Evolutionary conservation across 2,797 vertebrate species (phyloP).

Genomic region (Ciconia nigra): DNA sequence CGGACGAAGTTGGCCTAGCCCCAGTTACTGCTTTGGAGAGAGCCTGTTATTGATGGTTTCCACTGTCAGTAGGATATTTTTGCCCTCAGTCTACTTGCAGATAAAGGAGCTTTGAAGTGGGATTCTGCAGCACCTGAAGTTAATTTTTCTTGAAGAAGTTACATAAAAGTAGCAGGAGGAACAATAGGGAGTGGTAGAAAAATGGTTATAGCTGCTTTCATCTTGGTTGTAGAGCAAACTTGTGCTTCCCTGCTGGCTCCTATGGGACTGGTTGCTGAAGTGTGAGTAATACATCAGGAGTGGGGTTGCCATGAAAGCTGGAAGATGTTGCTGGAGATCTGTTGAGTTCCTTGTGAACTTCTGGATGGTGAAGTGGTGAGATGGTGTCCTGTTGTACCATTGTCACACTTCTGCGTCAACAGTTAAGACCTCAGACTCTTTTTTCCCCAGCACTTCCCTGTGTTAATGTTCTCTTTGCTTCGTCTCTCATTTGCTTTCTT

Average conservation of each 20-base stretch:
- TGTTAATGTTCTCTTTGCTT: not conserved
- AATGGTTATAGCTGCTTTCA: not conserved
- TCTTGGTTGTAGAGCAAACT: not conserved
- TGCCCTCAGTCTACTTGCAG: not conserved
- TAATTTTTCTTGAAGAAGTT: not conserved
- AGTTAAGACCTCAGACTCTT: not conserved
- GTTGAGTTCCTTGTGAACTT: not conserved
- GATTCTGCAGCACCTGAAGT: not conserved
- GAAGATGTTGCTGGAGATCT: not conserved
- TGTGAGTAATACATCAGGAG: not conserved
- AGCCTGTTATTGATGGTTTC: not conserved
- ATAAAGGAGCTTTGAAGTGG: not conserved
- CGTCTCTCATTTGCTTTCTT: not conserved
- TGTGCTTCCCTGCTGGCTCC: not conserved
- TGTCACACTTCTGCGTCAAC: not conserved
- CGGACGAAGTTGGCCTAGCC: not conserved
- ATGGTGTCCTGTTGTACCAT: not conserved
- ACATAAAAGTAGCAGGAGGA: not conserved
- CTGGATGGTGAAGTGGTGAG: not conserved
- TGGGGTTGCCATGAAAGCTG: not conserved
- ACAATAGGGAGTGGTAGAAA: not conserved
- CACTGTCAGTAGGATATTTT: not conserved
- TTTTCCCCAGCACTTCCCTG: not conserved
- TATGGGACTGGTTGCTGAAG: not conserved
- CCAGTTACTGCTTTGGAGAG: fast-evolving